These are phyloP conservation scores for Chymomyza costata DNA, from an alignment of 1,140 invertebrate genomes.

Conservation along the genomic window DNA sequence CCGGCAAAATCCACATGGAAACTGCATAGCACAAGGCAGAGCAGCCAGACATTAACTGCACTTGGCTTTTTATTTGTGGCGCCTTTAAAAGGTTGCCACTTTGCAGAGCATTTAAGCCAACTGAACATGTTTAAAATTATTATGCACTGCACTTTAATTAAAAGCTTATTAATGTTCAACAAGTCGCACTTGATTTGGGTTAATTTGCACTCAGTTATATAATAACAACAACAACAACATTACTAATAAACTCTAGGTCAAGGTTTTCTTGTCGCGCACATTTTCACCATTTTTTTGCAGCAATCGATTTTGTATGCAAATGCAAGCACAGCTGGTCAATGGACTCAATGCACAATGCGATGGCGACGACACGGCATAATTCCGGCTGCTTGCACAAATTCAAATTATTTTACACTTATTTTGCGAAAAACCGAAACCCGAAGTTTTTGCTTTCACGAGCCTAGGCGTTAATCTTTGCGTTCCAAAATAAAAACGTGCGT, in stretches of 20 bases:
- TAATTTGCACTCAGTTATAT: conserved; percentile 8
- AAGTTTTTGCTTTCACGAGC: conserved; percentile 33
- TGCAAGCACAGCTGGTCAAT: conserved; percentile 50
- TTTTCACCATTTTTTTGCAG: conserved; percentile 11
- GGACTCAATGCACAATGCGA: conserved; percentile 44
- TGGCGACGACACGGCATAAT: conserved; percentile 52
- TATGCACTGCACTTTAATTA: too few relatives aligned
- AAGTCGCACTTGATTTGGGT: conserved; percentile 5
- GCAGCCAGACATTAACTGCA: conserved; percentile 32
- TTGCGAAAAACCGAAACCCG: conserved; percentile 27
- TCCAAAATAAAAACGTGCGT: conserved; percentile 33
- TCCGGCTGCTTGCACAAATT: conserved; percentile 41
- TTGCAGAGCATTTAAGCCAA: too few relatives aligned
- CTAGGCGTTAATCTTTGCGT: conserved; percentile 10
- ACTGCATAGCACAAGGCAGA: conserved; percentile 24
- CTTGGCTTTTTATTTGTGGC: too few relatives aligned
- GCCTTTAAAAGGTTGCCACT: too few relatives aligned
- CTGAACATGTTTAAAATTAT: too few relatives aligned
- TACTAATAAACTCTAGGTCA: conserved; percentile 20
- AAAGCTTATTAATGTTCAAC: too few relatives aligned
- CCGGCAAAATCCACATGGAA: conserved; percentile 53
- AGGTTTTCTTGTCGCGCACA: conserved; percentile 16
- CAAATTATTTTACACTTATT: conserved; percentile 35
- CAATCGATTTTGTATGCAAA: conserved; percentile 19
- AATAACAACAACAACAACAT: conserved; percentile 4